phyloP scores from a whole-genome alignment of 2,797 vertebrate genomes.

The Syngnathus rostellatus region DNA sequence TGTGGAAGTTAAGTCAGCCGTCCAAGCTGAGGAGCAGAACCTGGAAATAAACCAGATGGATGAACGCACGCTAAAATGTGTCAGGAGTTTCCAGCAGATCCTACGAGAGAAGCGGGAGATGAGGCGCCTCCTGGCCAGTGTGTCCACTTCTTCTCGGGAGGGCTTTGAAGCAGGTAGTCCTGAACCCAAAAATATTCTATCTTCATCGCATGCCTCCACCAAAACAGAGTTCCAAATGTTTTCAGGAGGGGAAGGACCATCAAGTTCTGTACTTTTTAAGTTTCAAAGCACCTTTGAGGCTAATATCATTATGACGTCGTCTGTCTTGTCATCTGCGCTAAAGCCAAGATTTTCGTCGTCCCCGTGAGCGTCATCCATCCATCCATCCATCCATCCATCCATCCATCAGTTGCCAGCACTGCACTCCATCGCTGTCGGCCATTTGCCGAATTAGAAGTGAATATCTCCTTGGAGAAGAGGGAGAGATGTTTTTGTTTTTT shows the following conservation, averaged over 20 bases:
- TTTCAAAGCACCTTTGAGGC: constrained; percentile 7
- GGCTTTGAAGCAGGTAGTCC: constrained; percentile 65
- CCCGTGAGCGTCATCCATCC: neutral
- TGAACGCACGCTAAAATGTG: constrained; percentile 79
- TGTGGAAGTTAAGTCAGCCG: neutral
- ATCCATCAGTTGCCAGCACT: constrained; percentile 21
- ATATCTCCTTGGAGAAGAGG: constrained; percentile 38
- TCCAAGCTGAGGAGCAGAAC: constrained; percentile 2
- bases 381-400: neutral
- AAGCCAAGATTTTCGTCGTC: constrained; percentile 18
- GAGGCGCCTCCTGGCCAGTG: constrained; percentile 76
- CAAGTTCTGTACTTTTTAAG: neutral
- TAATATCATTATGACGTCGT: constrained; percentile 14
- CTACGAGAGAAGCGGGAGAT: constrained; percentile 84
- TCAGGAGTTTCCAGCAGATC: constrained; percentile 89
- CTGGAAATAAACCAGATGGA: constrained; percentile 61
- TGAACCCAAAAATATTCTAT: neutral
- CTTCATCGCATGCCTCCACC: constrained; percentile 1
- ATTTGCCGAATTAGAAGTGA: constrained; percentile 60
- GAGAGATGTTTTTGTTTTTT: constrained; percentile 34
- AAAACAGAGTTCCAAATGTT: neutral
- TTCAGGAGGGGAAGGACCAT: neutral
- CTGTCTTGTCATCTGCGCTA: constrained; percentile 23
- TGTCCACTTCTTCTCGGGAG: constrained; percentile 75
- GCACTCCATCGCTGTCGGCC: constrained; percentile 20